Evolutionary conservation across 2,888 invertebrate species (phyloP).

Genomic region (Nymphalis polychloros): DNA sequence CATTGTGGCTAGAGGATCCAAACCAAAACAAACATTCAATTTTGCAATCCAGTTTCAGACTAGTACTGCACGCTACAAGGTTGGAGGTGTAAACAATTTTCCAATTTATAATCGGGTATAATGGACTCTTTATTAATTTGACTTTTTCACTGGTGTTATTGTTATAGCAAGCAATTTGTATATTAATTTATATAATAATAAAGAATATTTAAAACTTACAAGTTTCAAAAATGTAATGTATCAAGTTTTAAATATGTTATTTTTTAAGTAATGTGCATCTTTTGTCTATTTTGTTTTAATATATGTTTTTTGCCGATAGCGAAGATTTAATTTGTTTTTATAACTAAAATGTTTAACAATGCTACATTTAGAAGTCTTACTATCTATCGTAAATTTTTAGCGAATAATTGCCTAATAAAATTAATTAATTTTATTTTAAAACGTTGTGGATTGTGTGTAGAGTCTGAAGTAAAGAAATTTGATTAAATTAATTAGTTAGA

Average conservation of each 20-base stretch:
- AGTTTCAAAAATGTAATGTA: no score
- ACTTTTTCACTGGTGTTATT: background rate
- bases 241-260: no score
- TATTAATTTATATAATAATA: no score
- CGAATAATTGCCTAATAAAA: constrained; percentile 11
- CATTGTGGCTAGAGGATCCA: constrained; percentile 56
- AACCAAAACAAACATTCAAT: constrained; percentile 67
- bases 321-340: no score
- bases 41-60: constrained; percentile 61
- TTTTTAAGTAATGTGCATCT: no score
- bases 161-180: no score
- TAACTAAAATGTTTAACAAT: no score
- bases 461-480: constrained; percentile 62
- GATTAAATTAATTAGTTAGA: constrained; percentile 75
- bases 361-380: no score
- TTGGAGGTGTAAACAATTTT: constrained; percentile 37
- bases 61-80: constrained; percentile 44
- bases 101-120: constrained; percentile 23
- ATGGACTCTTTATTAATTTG: constrained; percentile 16
- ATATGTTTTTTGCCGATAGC: no score
- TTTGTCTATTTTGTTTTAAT: no score
- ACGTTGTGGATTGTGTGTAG: constrained; percentile 51
- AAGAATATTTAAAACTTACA: no score
- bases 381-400: background rate
- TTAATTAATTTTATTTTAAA: constrained; percentile 26